phyloP scores from a whole-genome alignment of 2,888 invertebrate species.

The Protonemura montana region DNA sequence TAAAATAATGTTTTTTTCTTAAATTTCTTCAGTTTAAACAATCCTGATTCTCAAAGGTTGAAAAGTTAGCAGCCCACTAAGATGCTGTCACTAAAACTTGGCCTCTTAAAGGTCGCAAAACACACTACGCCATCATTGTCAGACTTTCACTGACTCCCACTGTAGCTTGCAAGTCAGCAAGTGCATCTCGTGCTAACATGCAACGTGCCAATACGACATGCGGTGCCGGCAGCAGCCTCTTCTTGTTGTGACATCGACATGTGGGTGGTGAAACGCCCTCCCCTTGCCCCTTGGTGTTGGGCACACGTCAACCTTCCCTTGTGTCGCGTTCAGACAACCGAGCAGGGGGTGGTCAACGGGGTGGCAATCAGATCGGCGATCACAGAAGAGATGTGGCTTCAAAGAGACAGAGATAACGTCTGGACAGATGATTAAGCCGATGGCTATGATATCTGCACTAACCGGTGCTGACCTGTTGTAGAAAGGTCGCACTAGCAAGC shows the following conservation, averaged over 20 bases:
- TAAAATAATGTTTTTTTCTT: no score
- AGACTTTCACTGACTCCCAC: not conserved
- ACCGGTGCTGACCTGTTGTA: no score
- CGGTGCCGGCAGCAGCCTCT: not conserved
- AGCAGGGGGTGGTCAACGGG: not conserved
- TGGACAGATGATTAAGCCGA: not conserved
- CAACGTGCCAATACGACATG: not conserved
- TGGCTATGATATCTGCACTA: no score
- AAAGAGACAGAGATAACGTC: not conserved
- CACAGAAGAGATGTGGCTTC: not conserved
- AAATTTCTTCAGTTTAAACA: no score
- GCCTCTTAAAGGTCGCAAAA: no score
- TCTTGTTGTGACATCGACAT: slow-evolving; percentile 22
- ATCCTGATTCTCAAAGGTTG: no score
- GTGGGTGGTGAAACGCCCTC: not conserved
- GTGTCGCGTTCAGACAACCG: not conserved
- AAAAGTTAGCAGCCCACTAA: no score
- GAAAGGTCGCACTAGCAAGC: no score
- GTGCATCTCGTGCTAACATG: slow-evolving; percentile 17
- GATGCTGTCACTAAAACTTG: no score
- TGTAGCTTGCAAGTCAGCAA: not conserved
- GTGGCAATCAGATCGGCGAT: not conserved
- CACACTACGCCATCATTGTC: not conserved
- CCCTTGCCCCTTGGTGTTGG: not conserved
- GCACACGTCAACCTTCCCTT: not conserved